These are phyloP conservation scores for Drosophila pseudotakahashii DNA, from an alignment of 2,888 invertebrate species.

Conservation along the genomic window DNA sequence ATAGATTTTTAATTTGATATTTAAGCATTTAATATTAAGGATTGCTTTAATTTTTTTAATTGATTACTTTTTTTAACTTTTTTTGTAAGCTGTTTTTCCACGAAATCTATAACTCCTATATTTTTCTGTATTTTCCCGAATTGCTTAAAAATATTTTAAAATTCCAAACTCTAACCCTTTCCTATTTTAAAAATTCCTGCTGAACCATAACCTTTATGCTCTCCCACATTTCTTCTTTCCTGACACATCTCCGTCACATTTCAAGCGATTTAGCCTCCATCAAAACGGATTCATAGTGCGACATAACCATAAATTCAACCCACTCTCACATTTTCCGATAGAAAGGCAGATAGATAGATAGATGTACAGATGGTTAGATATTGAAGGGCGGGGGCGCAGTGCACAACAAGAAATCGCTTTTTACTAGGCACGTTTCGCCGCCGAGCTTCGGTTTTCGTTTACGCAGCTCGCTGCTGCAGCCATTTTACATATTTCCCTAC, in stretches of 20 bases:
- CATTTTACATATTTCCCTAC: constrained; percentile 52
- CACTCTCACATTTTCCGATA: constrained; percentile 28
- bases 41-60: too few relatives aligned
- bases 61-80: not conserved
- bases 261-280: constrained; percentile 18
- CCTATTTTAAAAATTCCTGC: not conserved
- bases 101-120: too few relatives aligned
- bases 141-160: not conserved
- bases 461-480: constrained; percentile 58
- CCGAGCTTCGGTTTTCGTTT: constrained; percentile 31
- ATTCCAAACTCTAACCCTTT: not conserved
- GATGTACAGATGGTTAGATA: constrained; percentile 45
- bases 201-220: not conserved
- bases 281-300: constrained; percentile 30
- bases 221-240: not conserved
- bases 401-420: constrained; percentile 34
- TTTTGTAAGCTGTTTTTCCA: not conserved
- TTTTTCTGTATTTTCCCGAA: too few relatives aligned
- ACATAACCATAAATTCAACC: constrained; percentile 28
- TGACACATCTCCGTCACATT: constrained; percentile 7
- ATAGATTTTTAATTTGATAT: too few relatives aligned
- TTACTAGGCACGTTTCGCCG: constrained; percentile 45
- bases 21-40: too few relatives aligned
- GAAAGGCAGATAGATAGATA: constrained; percentile 21
- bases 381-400: constrained; percentile 15